Evolutionary conservation across 2,888 invertebrate species (phyloP), one percentile per base, ranked within the genome.

Genomic region (Heteropelma amictum): DNA sequence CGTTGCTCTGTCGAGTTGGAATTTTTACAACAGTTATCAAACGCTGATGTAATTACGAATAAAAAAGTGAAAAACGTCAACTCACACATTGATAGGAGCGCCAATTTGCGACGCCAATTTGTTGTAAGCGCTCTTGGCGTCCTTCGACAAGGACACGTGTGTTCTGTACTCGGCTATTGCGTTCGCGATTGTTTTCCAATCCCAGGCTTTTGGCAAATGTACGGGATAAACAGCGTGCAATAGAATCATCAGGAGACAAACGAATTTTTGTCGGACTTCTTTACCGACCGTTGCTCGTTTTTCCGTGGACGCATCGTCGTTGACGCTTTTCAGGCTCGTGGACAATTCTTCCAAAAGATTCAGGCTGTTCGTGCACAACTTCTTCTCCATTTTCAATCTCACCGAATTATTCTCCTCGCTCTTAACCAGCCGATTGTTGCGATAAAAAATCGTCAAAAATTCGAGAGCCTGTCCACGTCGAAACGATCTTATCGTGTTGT

Each of bases 391-490:
- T 60, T 89, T 68, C 8, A 76, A 87, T 6, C 86, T 79, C 56
- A 92, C 81, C 61, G 90, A 88, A 26, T 79, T 81, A 12, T 89
- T 79, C 14, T 88, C 84, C 38, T 84, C 83, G n/a, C 90, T 89
- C 77, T 91, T 91, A 28, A 91, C 84, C 38, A 90, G 84, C 81
- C 93, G 91, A 10, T 92, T 88, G 80, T 93, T 92, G 53, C 91
- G 90, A 85, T 93, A 95, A 78, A 94, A 93, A 2, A 92, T 90
- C n/a, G 90, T 89, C 49, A 95, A 85, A 70, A 95, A 88, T 82
- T 94, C 93, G 1, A 94, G 82, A 0, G 93, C 93, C 89, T 95
- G 94, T 76, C 91, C 92, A 45, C 93, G 91, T 21, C 93, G 90
- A 82, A 93, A 95, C 28, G 93, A 92, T 73, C 94, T 90, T 1